Evolutionary conservation across 2,113 vertebrate species (phyloP).

Genomic region (Ochotona princeps): DNA sequence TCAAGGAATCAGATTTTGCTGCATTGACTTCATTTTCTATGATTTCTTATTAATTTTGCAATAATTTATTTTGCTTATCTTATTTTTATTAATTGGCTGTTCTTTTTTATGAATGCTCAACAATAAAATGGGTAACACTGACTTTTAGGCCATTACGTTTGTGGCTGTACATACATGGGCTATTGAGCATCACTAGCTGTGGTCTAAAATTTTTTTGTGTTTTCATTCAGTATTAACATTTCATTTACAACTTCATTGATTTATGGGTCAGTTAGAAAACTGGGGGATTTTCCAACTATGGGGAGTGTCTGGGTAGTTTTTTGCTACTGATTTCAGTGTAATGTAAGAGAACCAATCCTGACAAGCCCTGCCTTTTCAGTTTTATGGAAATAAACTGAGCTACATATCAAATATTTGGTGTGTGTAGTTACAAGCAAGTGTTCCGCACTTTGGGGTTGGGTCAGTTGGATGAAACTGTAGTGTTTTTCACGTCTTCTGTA

Average conservation of each 20-base stretch:
- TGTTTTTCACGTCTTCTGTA: background rate
- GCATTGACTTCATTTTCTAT: background rate
- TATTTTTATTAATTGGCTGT: background rate
- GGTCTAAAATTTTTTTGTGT: background rate
- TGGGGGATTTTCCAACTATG: slow-evolving; percentile 16
- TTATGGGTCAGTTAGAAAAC: background rate
- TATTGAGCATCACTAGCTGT: background rate
- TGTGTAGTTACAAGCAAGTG: background rate
- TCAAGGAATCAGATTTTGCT: background rate
- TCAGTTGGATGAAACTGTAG: background rate
- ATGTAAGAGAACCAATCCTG: background rate
- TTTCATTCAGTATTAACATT: background rate
- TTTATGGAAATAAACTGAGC: background rate
- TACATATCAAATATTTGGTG: background rate
- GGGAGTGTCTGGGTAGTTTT: background rate
- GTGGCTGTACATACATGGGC: background rate
- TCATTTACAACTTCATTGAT: background rate
- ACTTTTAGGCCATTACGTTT: background rate
- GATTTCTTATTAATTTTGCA: background rate
- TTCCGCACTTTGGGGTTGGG: background rate
- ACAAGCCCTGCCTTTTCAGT: background rate
- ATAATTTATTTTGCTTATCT: background rate
- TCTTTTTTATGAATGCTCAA: background rate
- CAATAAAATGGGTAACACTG: background rate
- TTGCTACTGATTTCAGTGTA: background rate